These are phyloP conservation scores for Synchiropus splendidus DNA, from an alignment of 2,113 vertebrate species.

Conservation along the genomic window DNA sequence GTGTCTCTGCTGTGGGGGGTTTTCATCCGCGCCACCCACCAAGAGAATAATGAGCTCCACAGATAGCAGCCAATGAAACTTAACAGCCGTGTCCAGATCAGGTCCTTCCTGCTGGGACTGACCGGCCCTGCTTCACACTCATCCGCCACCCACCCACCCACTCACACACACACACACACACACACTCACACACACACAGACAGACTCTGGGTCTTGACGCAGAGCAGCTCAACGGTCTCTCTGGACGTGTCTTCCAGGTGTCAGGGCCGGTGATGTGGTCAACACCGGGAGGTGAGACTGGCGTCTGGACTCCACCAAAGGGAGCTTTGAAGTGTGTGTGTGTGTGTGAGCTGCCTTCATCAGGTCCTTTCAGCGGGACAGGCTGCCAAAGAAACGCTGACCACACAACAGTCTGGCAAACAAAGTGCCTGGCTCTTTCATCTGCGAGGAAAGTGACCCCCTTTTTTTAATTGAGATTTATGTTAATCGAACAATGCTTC, in stretches of 20 bases:
- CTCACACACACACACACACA: conserved; percentile 33
- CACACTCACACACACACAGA: conserved; percentile 18
- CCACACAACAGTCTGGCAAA: conserved; percentile 41
- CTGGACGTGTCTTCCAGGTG: conserved; percentile 33
- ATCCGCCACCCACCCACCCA: conserved; percentile 50
- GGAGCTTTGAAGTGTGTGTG: conserved; percentile 58
- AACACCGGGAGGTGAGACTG: conserved; percentile 36
- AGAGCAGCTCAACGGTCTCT: conserved; percentile 2
- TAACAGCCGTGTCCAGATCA: conserved; percentile 69
- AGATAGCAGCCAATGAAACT: conserved; percentile 69
- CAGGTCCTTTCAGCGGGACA: conserved; percentile 34
- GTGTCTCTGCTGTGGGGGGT: conserved; percentile 47
- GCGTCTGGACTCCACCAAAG: conserved; percentile 61
- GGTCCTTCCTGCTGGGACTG: conserved; percentile 64
- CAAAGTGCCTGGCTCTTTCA: conserved; percentile 7
- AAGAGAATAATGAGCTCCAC: conserved; percentile 68
- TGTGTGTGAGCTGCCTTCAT: conserved; percentile 37
- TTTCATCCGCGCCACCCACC: conserved; percentile 57
- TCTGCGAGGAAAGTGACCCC: conserved; percentile 16
- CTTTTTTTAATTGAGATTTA: conserved; percentile 23
- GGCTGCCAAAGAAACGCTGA: conserved; percentile 24
- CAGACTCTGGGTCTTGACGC: conserved; percentile 1
- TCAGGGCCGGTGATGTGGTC: conserved; percentile 40
- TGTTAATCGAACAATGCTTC: conserved; percentile 13
- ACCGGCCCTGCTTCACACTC: conserved; percentile 44